Base-by-base conservation (phyloP, 2,797 vertebrate species). In the Myotis findleyi region DNA sequence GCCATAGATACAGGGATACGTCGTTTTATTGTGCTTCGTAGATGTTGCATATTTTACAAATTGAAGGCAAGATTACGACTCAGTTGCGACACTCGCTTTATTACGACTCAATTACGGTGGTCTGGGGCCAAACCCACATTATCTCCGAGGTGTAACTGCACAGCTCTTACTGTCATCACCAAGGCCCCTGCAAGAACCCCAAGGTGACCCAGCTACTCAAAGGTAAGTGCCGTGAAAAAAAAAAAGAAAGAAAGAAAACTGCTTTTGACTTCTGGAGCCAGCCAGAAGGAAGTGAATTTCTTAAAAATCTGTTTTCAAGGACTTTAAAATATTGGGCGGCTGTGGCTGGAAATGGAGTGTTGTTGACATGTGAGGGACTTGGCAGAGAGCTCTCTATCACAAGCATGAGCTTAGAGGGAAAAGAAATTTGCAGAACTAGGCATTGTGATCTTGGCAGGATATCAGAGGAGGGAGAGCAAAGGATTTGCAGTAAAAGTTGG, bases 261-360 rank as follows among this genome's bases (percentile, higher is more conserved):
- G 23, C 23, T 53, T 76, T 87, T 81, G 25, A 77, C 38, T 72
- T 87, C 41, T 72, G 55, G 49, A 95, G 13, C 41, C 47, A 73
- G 47, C 36, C 41, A 57, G 51, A 68, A 93, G 81, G 57, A 94
- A 80, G 30, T 79, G 12, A 75, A 64, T 47, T 76, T 51, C 81
- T 82, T 38, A 47, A n/a, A 76, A 92, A 80, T 87, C 76, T 87
- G 36, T 11, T 86, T 76, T 84, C 66, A 79, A 89, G 79, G 38
- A 57, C 55, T 71, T 91, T 30, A 71, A 82, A 55, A 38, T 38
- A 10, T n/a, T 5, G 6, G 38, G 57, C 0, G 2, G 64, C 38
- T 20, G 6, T 69, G 62, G 36, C 82, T 90, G 72, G 79, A 86
- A 53, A 62, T 1, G 41, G 49, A 86, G 41, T 8, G 10, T 71